Evolutionary conservation across 92 coral and sea anemone species (phyloP).

Genomic region (Pocillopora grandis): DNA sequence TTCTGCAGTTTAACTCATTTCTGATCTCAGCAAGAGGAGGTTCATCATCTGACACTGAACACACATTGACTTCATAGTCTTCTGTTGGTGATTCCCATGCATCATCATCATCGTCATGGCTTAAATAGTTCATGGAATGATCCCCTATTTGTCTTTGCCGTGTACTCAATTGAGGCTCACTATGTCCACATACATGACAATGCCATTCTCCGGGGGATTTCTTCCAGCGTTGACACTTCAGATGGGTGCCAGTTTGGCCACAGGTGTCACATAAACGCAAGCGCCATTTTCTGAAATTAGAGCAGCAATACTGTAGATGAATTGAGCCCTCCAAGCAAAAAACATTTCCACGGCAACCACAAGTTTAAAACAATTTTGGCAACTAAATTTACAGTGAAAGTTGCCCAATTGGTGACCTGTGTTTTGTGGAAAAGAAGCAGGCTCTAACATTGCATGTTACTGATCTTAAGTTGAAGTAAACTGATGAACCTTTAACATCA

Average conservation of each 20-base stretch:
- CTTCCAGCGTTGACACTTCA: slow-evolving; percentile 76
- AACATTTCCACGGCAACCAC: neutral
- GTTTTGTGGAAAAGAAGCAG: no score
- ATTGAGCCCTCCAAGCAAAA: no score
- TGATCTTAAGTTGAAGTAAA: no score
- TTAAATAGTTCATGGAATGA: slow-evolving; percentile 25
- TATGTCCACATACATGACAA: slow-evolving; percentile 63
- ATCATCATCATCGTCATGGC: neutral
- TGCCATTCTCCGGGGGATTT: slow-evolving; percentile 59
- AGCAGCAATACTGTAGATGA: neutral
- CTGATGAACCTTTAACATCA: no score
- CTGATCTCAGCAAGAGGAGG: slow-evolving; percentile 2
- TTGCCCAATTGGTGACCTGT: no score
- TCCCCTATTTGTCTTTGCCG: slow-evolving; percentile 35
- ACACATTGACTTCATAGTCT: slow-evolving; percentile 29
- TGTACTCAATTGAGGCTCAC: slow-evolving; percentile 6
- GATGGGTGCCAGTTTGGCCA: slow-evolving; percentile 91
- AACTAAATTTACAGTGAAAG: no score
- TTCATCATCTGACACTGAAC: slow-evolving; percentile 50
- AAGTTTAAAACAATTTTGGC: neutral
- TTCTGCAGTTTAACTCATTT: neutral
- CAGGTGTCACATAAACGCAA: slow-evolving; percentile 71
- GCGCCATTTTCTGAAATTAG: slow-evolving; percentile 66
- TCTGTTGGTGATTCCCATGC: slow-evolving; percentile 24
- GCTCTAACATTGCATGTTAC: no score